Base-by-base conservation (phyloP, 2,888 invertebrate species). In the Diplazon laetatorius region DNA sequence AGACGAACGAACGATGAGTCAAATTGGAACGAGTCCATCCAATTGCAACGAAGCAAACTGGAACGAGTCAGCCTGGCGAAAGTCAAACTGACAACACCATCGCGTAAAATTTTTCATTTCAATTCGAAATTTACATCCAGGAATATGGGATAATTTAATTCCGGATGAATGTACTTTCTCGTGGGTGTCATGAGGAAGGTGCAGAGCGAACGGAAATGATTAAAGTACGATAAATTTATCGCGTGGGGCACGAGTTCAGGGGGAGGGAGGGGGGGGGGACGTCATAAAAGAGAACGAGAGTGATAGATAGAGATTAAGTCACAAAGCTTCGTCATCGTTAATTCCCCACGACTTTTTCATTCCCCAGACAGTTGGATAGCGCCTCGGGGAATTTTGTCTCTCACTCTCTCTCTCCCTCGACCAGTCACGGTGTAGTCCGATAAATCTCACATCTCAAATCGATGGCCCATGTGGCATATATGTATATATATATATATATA, bases 321-420 rank as follows among this genome's bases (percentile, higher is more conserved):
- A 25, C 62, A 46, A 42, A 39, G 62, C 72, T 62, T 71, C 71
- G 74, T 65, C 62, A 52, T 76, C 76, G 78, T 76, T 75, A 76
- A 75, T 76, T 78, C 66, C 62, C 70, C 76, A 71, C 71, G 71
- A 76, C 78, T 76, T 71, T 78, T 76, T 71, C 76, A 78, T 78
- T 71, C 68, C 76, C 72, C 73, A 59, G 68, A 65, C 69, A 37
- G 71, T 66, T 69, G 46, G 77, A 76, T 74, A 81, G 72, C 73
- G 69, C 73, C 78, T 73, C 73, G 57, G 69, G 73, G 73, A 78
- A n/a, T n/a, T n/a, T n/a, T n/a, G n/a, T n/a, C n/a, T n/a, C n/a
- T n/a, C n/a, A n/a, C n/a, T n/a, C n/a, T n/a, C 73, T 78, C 73
- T 44, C 59, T 73, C 18, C 63, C 69, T 52, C 69, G 73, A 55